Evolutionary conservation across 2,113 vertebrate species (phyloP).

Genomic region (Hydropotes inermis): DNA sequence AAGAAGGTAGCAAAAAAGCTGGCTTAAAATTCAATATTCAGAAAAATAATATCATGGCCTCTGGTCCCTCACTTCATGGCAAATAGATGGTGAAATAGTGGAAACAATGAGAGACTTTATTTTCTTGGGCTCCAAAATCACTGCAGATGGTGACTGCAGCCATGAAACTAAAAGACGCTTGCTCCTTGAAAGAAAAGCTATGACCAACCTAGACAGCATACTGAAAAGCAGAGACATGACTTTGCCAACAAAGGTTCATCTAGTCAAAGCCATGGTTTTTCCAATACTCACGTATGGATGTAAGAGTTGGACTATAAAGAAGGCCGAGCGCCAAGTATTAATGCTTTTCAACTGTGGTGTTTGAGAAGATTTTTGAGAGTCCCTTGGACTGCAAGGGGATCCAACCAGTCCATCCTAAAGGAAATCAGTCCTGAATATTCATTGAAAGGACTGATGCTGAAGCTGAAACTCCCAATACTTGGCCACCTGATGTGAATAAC

Average conservation of each 20-base stretch:
- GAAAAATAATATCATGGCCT: not conserved
- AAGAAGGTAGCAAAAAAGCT: not conserved
- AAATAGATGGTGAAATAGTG: not conserved
- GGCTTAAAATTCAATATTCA: not conserved
- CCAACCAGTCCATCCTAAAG: not conserved
- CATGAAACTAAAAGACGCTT: not conserved
- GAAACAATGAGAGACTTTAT: not conserved
- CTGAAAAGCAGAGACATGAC: not conserved
- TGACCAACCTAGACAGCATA: not conserved
- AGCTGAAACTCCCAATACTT: not conserved
- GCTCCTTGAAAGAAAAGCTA: not conserved
- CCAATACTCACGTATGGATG: not conserved
- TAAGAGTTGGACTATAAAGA: not conserved
- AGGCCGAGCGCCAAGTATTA: accelerated
- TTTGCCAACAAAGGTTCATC: not conserved
- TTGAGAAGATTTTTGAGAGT: not conserved
- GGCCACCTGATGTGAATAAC: not conserved
- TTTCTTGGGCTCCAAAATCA: not conserved
- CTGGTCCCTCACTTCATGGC: not conserved
- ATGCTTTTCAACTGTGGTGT: not conserved
- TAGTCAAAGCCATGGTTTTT: not conserved
- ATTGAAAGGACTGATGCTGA: not conserved
- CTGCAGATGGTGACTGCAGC: not conserved
- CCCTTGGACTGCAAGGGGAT: not conserved
- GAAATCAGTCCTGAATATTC: not conserved